Conservation (phyloP, 1,140 invertebrate genomes). For the Drosophila bocki region DNA sequence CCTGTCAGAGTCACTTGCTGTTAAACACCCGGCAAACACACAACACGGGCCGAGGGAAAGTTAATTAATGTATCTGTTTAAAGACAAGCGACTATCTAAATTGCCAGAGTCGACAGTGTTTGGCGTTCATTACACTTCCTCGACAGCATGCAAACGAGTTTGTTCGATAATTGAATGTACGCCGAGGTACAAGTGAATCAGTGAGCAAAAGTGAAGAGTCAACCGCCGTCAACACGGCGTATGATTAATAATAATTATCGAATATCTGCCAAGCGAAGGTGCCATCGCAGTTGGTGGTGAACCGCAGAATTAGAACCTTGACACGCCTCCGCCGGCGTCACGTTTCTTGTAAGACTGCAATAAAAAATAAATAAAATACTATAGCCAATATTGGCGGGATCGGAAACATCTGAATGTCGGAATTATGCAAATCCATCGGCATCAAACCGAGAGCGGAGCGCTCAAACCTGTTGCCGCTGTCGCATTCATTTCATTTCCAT, state of each 20-base stretch:
- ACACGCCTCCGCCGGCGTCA: constrained; percentile 42
- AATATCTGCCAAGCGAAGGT: constrained; percentile 24
- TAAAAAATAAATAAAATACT: constrained; percentile 14
- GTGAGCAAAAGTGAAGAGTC: constrained; percentile 22
- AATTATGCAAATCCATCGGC: constrained; percentile 52
- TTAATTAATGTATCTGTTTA: constrained; percentile 47
- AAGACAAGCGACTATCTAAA: constrained; percentile 45
- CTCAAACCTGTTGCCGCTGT: constrained; percentile 62
- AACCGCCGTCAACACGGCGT: constrained; percentile 43
- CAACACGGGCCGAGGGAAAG: constrained; percentile 12
- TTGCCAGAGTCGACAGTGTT: constrained; percentile 29
- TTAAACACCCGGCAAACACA: constrained; percentile 19
- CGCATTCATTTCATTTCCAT: constrained; percentile 70
- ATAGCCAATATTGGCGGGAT: constrained; percentile 29
- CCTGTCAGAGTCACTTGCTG: constrained; percentile 33
- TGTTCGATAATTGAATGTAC: constrained; percentile 18
- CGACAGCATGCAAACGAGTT: constrained; percentile 34
- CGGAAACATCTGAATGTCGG: constrained; percentile 39
- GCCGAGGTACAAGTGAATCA: constrained; percentile 23
- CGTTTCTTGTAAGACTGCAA: constrained; percentile 38
- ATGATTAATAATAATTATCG: constrained; percentile 52
- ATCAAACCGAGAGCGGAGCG: constrained; percentile 37
- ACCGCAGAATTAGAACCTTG: constrained; percentile 43
- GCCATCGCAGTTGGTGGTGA: constrained; percentile 25
- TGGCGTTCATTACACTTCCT: constrained; percentile 50